These are phyloP conservation scores for Acanthis flammea DNA, from an alignment of 2,797 vertebrate genomes.

Conservation along the genomic window DNA sequence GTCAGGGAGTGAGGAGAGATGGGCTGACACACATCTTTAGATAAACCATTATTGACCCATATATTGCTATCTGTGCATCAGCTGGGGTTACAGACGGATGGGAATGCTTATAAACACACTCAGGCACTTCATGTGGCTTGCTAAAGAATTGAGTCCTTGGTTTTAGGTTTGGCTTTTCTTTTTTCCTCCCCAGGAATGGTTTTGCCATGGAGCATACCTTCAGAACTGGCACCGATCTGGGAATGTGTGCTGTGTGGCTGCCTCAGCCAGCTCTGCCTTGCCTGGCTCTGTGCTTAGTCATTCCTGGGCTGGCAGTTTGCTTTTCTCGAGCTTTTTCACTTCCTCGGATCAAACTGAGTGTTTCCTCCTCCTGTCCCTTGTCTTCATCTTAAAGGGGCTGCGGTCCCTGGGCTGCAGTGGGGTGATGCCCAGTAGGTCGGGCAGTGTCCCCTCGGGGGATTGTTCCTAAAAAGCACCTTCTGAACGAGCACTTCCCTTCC, in stretches of 20 bases:
- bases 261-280: not conserved
- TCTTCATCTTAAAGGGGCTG: not conserved
- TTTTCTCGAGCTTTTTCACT: not conserved
- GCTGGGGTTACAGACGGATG: accelerated
- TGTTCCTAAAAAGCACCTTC: not conserved
- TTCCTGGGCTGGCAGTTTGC: not conserved
- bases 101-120: not conserved
- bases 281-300: conserved; percentile 21
- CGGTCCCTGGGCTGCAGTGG: not conserved
- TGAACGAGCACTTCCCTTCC: not conserved
- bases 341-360: not conserved
- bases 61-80: not conserved
- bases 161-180: not conserved
- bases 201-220: not conserved
- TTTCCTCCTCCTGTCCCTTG: not conserved
- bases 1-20: not conserved
- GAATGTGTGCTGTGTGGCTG: not conserved
- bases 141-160: not conserved
- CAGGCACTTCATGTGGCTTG: not conserved
- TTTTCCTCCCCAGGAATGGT: not conserved
- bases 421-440: accelerated
- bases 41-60: not conserved
- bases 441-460: accelerated
- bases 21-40: not conserved
- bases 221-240: not conserved